Percentiles rank a stretch among this genome's conserved stretches.
These are phyloP conservation scores for Syrmaticus mikado DNA, from an alignment of 2,113 vertebrate species.

Conservation along the genomic window DNA sequence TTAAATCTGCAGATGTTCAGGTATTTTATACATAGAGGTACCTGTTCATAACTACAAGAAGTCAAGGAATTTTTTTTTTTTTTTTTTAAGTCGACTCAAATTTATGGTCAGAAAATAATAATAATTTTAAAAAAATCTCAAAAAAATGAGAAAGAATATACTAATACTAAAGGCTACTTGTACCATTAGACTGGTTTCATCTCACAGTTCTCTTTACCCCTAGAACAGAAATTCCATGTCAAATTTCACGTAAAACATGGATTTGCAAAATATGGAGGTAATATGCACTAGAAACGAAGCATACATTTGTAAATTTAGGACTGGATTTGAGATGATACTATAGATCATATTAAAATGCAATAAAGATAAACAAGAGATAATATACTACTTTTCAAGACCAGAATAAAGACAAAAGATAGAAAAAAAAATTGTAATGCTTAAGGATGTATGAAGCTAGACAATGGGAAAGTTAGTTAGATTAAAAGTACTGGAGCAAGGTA, in stretches of 20 bases:
- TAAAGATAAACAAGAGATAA: background rate
- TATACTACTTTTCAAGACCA: background rate
- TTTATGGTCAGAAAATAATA: no score
- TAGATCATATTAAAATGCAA: background rate
- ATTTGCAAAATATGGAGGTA: background rate
- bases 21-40: background rate
- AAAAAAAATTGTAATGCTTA: conserved; percentile 32
- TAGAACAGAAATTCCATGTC: background rate
- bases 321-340: background rate
- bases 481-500: background rate
- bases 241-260: background rate
- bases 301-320: background rate
- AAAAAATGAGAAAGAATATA: background rate
- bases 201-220: background rate
- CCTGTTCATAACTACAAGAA: background rate
- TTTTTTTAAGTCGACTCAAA: no score
- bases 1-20: background rate
- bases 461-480: background rate
- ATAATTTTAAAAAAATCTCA: background rate
- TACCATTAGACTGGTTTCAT: background rate
- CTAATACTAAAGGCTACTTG: background rate
- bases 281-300: background rate
- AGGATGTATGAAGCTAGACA: background rate
- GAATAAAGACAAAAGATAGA: conserved; percentile 10
- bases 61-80: background rate